Evolutionary conservation across 37 sponge, comb jelly and placozoan species (phyloP), one percentile per base, ranked within the genome.

Genomic region (Ephydatia muelleri): DNA sequence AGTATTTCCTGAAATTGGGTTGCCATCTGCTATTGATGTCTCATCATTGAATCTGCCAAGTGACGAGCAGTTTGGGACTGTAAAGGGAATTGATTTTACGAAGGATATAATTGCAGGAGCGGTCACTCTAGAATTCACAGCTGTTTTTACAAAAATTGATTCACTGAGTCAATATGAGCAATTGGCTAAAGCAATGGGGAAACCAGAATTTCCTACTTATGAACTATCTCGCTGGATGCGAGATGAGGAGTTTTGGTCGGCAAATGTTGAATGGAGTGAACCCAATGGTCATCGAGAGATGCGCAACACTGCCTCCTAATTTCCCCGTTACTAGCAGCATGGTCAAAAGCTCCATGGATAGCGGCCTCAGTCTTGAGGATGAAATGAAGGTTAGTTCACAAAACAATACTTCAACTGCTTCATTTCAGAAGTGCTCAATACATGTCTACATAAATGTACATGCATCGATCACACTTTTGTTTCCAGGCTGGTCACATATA

Each of bases 401-500:
- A 36, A 33, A 72, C 22, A 16, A 23, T 16, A n/a, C n/a, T n/a
- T n/a, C n/a, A n/a, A n/a, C 19, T 21, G 21, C 21, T 65, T 22
- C 21, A 65, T 22, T 65, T 65, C 14, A 65, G 14, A 22, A 72
- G n/a, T n/a, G n/a, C n/a, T n/a, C n/a, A n/a, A n/a, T n/a, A n/a
- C n/a, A n/a, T n/a, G n/a, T n/a, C n/a, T n/a, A n/a, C n/a, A n/a
- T n/a, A n/a, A n/a, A n/a, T n/a, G n/a, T n/a, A n/a, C n/a, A n/a
- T n/a, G n/a, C n/a, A n/a, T n/a, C n/a, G n/a, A n/a, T n/a, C n/a
- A n/a, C n/a, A n/a, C n/a, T n/a, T n/a, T n/a, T n/a, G n/a, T n/a
- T n/a, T n/a, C n/a, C 57, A 93, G 93, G 87, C 38, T 86, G 90
- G 90, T n/a, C 71, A 86, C 81, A 74, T 93, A 14, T 93, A 93